Conservation (phyloP, 1,140 invertebrate genomes). For the Probaryconus sp. region DNA sequence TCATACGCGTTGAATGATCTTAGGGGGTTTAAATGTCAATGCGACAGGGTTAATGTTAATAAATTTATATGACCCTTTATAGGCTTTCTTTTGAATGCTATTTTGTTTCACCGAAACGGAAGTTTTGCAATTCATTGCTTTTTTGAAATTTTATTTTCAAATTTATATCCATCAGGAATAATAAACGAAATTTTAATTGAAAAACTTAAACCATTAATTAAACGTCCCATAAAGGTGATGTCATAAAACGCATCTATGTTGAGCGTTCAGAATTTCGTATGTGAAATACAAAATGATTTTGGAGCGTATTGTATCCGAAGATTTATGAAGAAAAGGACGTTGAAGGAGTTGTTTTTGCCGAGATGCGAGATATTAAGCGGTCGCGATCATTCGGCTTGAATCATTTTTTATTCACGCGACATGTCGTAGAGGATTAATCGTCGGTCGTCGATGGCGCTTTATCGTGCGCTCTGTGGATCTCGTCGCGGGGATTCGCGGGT, state of each 20-base stretch:
- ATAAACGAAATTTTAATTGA: slow-evolving; percentile 55
- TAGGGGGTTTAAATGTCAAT: slow-evolving; percentile 48
- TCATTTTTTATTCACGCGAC: slow-evolving; percentile 57
- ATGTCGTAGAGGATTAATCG: slow-evolving; percentile 59
- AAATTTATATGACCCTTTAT: no score
- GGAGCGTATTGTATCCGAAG: slow-evolving; percentile 25
- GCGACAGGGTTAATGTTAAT: no score
- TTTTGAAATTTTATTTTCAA: no score
- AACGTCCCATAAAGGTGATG: slow-evolving; percentile 36
- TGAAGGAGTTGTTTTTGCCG: slow-evolving; percentile 51
- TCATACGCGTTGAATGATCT: slow-evolving; percentile 50
- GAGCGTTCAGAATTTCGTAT: slow-evolving; percentile 21
- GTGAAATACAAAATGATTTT: slow-evolving; percentile 26
- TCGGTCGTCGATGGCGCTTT: slow-evolving; percentile 47
- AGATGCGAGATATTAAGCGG: slow-evolving; percentile 47
- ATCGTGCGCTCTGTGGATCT: slow-evolving; percentile 30
- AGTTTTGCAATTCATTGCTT: no score
- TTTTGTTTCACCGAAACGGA: no score
- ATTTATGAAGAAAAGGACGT: slow-evolving; percentile 54
- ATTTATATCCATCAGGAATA: no score
- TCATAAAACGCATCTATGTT: slow-evolving; percentile 35
- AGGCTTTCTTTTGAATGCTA: no score
- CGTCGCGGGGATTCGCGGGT: slow-evolving; percentile 13
- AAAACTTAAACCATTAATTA: slow-evolving; percentile 31
- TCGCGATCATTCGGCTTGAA: slow-evolving; percentile 42